Percentiles rank a stretch among this genome's conserved stretches.
phyloP scores from a whole-genome alignment of 2,797 vertebrate genomes.

The Chaenodraco wilsoni region DNA sequence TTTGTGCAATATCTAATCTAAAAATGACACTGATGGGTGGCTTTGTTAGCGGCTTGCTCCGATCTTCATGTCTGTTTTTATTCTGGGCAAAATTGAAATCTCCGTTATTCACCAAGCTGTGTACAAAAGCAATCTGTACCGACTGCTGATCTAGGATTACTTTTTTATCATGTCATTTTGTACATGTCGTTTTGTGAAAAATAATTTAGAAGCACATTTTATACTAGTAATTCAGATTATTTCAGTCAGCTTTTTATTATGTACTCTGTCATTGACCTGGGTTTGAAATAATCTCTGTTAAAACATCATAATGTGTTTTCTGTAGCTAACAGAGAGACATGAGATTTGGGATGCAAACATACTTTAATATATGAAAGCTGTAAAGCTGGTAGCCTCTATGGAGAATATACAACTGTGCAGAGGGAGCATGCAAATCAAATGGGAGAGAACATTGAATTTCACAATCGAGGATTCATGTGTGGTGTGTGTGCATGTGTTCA shows the following conservation, averaged over 20 bases:
- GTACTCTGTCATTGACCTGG: constrained; percentile 14
- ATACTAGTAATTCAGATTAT: constrained; percentile 41
- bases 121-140: constrained; percentile 5
- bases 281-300: not conserved
- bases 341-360: constrained; percentile 15
- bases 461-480: constrained; percentile 16
- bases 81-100: constrained; percentile 12
- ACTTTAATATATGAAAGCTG: constrained; percentile 5
- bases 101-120: constrained; percentile 17
- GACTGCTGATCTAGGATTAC: constrained; percentile 2
- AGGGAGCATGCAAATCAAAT: constrained; percentile 82
- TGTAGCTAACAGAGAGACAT: constrained; percentile 21
- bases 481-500: constrained; percentile 1
- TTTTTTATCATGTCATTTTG: constrained; percentile 52
- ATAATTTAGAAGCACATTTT: constrained; percentile 48
- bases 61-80: constrained; percentile 14
- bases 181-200: constrained; percentile 47
- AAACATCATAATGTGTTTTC: constrained; percentile 30
- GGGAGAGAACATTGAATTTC: constrained; percentile 31
- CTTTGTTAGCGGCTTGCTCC: constrained; percentile 9
- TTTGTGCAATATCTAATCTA: constrained; percentile 50
- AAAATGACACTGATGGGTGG: constrained; percentile 29
- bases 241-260: constrained; percentile 10
- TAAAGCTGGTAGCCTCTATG: not conserved
- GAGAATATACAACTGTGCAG: constrained; percentile 31